These are phyloP conservation scores for Eucera pruinosa DNA, from an alignment of 2,888 invertebrate species.

Conservation along the genomic window DNA sequence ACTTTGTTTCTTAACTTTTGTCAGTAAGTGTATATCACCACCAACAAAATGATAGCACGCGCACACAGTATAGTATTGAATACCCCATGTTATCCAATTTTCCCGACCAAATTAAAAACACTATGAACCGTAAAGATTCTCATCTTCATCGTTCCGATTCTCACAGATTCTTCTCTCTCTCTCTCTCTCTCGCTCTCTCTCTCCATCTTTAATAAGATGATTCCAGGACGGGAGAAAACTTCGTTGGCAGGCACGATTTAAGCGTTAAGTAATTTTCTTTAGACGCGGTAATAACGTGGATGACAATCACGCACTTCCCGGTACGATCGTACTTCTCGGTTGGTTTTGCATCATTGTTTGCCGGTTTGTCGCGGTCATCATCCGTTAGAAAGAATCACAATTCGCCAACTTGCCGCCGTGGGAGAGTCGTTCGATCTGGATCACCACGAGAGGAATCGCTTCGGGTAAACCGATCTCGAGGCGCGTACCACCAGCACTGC, in stretches of 20 bases:
- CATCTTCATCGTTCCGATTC: not conserved
- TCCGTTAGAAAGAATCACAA: slow-evolving; percentile 60
- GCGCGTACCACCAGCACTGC: slow-evolving; percentile 37
- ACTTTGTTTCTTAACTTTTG: too few relatives aligned
- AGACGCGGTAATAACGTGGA: slow-evolving; percentile 43
- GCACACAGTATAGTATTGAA: too few relatives aligned
- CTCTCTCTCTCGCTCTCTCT: too few relatives aligned
- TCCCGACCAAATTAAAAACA: too few relatives aligned
- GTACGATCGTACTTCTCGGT: slow-evolving; percentile 49
- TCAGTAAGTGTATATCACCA: too few relatives aligned
- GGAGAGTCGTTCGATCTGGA: slow-evolving; percentile 75
- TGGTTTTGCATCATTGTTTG: slow-evolving; percentile 67
- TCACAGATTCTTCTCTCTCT: not conserved
- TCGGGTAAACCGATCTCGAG: slow-evolving; percentile 49
- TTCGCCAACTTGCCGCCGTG: slow-evolving; percentile 68
- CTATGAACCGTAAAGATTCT: too few relatives aligned
- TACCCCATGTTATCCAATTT: too few relatives aligned
- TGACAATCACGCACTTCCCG: slow-evolving; percentile 49
- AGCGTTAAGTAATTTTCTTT: slow-evolving; percentile 43
- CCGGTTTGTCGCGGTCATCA: slow-evolving; percentile 67
- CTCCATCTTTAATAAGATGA: not conserved
- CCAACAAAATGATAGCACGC: too few relatives aligned
- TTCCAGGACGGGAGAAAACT: not conserved
- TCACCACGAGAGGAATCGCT: slow-evolving; percentile 62
- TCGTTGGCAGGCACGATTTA: slow-evolving; percentile 3